Percentiles rank a stretch among this genome's conserved stretches.
Evolutionary conservation across 2,888 invertebrate species (phyloP).

Genomic region (Tricholauxania praeusta): DNA sequence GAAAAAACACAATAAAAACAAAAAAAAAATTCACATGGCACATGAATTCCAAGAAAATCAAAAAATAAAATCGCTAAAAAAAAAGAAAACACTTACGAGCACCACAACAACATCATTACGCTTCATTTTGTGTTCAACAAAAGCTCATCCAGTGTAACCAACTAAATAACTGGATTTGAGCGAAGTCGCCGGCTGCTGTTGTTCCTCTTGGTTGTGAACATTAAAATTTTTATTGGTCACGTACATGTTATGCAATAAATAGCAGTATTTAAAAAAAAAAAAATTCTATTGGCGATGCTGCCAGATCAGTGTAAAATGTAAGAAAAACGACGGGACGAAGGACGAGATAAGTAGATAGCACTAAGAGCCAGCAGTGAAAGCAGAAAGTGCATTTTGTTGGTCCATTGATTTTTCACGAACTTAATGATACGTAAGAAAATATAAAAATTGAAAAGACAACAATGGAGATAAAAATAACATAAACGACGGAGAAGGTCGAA

Average conservation of each 20-base stretch:
- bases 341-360: not conserved
- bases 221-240: constrained; percentile 53
- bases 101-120: constrained; percentile 31
- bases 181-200: not conserved
- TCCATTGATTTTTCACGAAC: constrained; percentile 38
- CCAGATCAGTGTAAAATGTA: constrained; percentile 36
- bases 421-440: constrained; percentile 44
- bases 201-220: constrained; percentile 30
- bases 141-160: constrained; percentile 21
- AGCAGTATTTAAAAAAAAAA: constrained; percentile 55
- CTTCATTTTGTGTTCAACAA: constrained; percentile 30
- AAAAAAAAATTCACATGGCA: constrained; percentile 8
- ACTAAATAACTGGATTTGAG: not conserved
- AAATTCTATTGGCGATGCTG: constrained; percentile 57
- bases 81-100: not conserved
- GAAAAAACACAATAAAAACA: constrained; percentile 22
- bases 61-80: not conserved
- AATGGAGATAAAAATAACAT: not conserved
- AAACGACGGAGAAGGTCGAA: constrained; percentile 13
- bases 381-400: constrained; percentile 22
- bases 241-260: constrained; percentile 60
- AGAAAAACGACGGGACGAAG: constrained; percentile 6
- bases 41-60: constrained; percentile 25
- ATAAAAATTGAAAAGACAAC: constrained; percentile 25
- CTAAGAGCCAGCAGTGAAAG: not conserved